A percentile compares a stretch with the other conserved stretches of the same genome.
These are phyloP conservation scores for Drosophila virilis DNA, from an alignment of 1,140 invertebrate species.

Conservation along the genomic window DNA sequence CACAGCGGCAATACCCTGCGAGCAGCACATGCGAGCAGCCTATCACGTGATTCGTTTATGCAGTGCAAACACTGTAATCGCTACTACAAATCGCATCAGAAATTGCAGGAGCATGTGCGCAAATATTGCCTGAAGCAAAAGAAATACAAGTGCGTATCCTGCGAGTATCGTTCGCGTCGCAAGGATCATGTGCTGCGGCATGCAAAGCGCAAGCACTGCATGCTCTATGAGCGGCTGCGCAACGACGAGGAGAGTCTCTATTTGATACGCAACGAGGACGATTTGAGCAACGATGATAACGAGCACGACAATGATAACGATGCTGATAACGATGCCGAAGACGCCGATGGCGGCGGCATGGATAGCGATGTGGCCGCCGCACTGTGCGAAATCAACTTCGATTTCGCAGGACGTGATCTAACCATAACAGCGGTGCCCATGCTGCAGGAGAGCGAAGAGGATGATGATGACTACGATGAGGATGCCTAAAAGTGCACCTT, in stretches of 20 bases:
- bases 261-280: constrained; percentile 80
- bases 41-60: constrained; percentile 67
- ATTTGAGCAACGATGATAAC: constrained; percentile 69
- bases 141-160: constrained; percentile 81
- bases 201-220: constrained; percentile 78
- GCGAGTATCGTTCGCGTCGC: constrained; percentile 79
- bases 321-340: constrained; percentile 44
- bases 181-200: constrained; percentile 81
- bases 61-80: constrained; percentile 82
- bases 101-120: constrained; percentile 80
- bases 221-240: constrained; percentile 64
- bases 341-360: constrained; percentile 48
- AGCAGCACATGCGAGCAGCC: constrained; percentile 16
- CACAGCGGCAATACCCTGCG: constrained; percentile 13
- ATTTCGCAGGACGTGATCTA: constrained; percentile 72
- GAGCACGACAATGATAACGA: constrained; percentile 45
- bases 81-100: constrained; percentile 75
- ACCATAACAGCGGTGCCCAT: constrained; percentile 78
- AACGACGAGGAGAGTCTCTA: constrained; percentile 77
- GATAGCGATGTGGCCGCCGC: constrained; percentile 62
- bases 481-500: constrained; percentile 54
- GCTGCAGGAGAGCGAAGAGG: constrained; percentile 76
- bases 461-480: constrained; percentile 81
- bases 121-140: constrained; percentile 83
- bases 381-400: constrained; percentile 72